Base-by-base conservation (phyloP, 2,113 vertebrate genomes). In the Sylvilagus bachmani region DNA sequence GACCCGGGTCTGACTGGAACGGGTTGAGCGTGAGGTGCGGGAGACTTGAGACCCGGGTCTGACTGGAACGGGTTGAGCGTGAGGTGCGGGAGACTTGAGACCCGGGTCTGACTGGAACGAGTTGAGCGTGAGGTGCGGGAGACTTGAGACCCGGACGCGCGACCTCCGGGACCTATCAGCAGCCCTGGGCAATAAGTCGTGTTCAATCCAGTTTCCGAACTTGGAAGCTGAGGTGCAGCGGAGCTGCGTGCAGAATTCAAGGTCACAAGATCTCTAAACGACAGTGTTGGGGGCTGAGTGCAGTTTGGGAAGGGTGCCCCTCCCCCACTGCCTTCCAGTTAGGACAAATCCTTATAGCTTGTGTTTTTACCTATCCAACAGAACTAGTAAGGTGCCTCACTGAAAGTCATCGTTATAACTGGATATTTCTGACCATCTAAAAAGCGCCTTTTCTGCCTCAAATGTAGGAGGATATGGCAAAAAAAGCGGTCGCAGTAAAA, bases 401-500 rank as follows among this genome's bases (percentile, higher is more conserved):
- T 80, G 67, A 49, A 62, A 67, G 5, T 49, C 49, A 21, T 51
- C 83, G 61, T 58, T 85, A 4, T 33, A 79, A 19, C 64, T 62
- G 16, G 22, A 5, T 77, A 67, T 73, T 84, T 91, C 13, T 89
- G 75, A 78, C n/a, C n/a, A 38, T 31, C 71, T 58, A 51, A 58
- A 78, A 78, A 62, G 31, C 25, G 66, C n/a, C 27, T 38, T 70
- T 55, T 51, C 61, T 51, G 31, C 49, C 14, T 90, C 81, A 73
- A 85, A 90, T 95, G 55, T 82, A 99, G 99, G 98, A 98, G 98
- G 98, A 82, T 98, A 98, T 96, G 98, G 98, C 95, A 99, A 99
- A 96, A 98, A 98, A 97, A 99, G 98, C 73, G 99, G 99, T 3
- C 99, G 99, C 88, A 99, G 99, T 97, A 99, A 99, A 97, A 99